Evolutionary conservation across 2,888 invertebrate species (phyloP), one percentile per base, ranked within the genome.

Genomic region (Plebejus melissa): DNA sequence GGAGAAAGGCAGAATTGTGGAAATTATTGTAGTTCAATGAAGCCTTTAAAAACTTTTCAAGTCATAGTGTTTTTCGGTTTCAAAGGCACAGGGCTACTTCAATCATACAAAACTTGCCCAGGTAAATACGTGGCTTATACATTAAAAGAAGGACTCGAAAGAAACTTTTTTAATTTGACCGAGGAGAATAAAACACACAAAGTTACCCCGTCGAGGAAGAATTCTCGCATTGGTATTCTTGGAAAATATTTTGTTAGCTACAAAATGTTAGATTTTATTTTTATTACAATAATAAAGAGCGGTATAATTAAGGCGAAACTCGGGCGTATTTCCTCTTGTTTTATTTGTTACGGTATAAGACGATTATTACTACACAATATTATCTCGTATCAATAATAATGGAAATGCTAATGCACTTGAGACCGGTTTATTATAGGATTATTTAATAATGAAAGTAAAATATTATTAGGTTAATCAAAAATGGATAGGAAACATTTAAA

Each of bases 141-240:
- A 57, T 69, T 75, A 69, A 74, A 69, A 58, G 41, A 50, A 41
- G 1, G 46, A 50, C 69, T 74, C 28, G 69, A 69, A 65, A 46
- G 38, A 74, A 74, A 74, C 74, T 74, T 74, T 74, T 74, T 74
- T 74, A 74, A 74, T 74, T 74, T 74, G 69, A 69, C 65, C 65
- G 65, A 46, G 65, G 65, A 74, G 65, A 74, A 74, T 74, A 74
- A 74, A 72, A 72, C 72, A 50, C 22, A 72, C 50, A 50, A 72
- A 72, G 50, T 72, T 54, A 28, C 5, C 54, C 72, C 13, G 72
- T 28, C 72, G 28, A 50, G 72, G 28, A 54, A 2, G 72, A 72
- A 72, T 72, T 54, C 50, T 72, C 32, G 72, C 72, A 72, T 54
- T 54, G 72, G 50, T 72, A 72, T 72, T 54, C 72, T 50, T 50